Base-by-base conservation (phyloP, 1,140 invertebrate species). In the Amyelois transitella region DNA sequence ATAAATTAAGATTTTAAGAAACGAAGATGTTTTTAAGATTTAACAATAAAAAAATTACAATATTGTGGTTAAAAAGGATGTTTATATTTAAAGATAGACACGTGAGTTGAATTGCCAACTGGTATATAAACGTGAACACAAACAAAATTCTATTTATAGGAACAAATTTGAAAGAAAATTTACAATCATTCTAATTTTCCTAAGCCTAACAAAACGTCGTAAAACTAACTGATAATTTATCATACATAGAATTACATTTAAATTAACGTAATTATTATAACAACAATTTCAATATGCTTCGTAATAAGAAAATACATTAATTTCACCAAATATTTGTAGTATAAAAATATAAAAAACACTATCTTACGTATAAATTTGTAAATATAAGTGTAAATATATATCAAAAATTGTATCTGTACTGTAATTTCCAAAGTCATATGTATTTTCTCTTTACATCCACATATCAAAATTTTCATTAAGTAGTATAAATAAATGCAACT, bases 191-290 rank as follows among this genome's bases (percentile, higher is more conserved):
- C 19, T 45, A 7, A 19, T 45, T 19, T 19, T 45, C 18, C 19
- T 18, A 18, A 18, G 6, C 14, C 18, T 19, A 19, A 45, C 19
- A 1, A n/a, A 48, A 12, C 1, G 5, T 47, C 19, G 0, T 20
- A 47, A 19, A 20, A 22, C 18, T 18, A 51, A 24, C 28, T 74
- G 68, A 74, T 74, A 74, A 74, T 74, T 71, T 74, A 74, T 74
- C 72, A 74, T 71, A 74, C 67, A 49, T 51, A 56, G 47, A 53
- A 52, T 66, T 54, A 66, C 53, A 53, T 56, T 56, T 45, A 3
- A 51, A 47, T 53, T 47, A 51, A 53, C 55, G 53, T 54, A 58
- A 65, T 55, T 47, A 58, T 52, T 28, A 38, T 55, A 20, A 53
- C 22, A 54, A 52, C 21, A 53, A 60, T 56, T 65, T 62, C 24